These are phyloP conservation scores for Tupaia chinensis DNA, from an alignment of 2,113 vertebrate genomes.

Conservation along the genomic window DNA sequence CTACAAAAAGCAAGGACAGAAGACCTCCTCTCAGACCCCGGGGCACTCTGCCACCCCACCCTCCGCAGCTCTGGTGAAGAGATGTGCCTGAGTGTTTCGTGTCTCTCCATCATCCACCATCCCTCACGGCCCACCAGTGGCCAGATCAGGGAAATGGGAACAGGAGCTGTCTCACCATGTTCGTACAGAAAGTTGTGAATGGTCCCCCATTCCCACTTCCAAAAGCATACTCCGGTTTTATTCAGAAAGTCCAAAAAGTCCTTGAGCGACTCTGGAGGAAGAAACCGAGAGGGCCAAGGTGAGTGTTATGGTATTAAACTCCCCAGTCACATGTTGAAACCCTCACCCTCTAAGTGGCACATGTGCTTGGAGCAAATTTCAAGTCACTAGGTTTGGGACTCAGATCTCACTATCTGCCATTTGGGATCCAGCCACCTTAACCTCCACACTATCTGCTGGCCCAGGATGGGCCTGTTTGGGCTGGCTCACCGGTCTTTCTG, in stretches of 20 bases:
- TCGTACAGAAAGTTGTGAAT: constrained; percentile 75
- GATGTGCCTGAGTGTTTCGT: neutral
- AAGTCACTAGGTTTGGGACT: too few relatives aligned
- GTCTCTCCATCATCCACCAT: neutral
- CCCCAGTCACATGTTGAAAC: neutral
- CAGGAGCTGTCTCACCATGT: constrained; percentile 11
- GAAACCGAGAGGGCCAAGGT: neutral
- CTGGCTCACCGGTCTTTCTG: too few relatives aligned
- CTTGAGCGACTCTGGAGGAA: neutral
- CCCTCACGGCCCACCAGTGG: neutral
- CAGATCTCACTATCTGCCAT: too few relatives aligned
- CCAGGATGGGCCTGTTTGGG: too few relatives aligned
- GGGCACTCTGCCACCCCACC: fast-evolving
- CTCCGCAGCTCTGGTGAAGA: neutral
- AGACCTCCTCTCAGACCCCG: neutral
- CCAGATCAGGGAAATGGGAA: neutral
- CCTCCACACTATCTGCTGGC: too few relatives aligned
- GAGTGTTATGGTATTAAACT: neutral
- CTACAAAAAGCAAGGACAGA: too few relatives aligned
- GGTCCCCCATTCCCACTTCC: constrained; percentile 76
- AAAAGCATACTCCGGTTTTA: neutral
- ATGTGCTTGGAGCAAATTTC: too few relatives aligned
- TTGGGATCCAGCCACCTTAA: too few relatives aligned
- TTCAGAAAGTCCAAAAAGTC: neutral
- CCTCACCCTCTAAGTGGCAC: neutral